These are phyloP conservation scores for Brachyhypopomus gauderio DNA, from an alignment of 2,113 vertebrate genomes.

Conservation along the genomic window DNA sequence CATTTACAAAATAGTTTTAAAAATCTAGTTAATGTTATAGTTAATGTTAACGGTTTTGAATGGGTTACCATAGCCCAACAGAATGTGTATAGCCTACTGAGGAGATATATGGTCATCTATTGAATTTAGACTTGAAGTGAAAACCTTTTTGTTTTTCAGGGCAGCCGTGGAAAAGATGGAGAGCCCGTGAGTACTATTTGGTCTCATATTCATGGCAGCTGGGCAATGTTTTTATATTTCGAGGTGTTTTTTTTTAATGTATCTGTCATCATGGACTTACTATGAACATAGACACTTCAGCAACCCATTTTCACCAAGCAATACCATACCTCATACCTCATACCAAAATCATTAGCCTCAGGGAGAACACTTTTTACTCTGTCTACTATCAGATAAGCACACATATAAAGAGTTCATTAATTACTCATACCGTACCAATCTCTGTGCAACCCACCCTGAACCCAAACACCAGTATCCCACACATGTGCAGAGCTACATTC, in stretches of 20 bases:
- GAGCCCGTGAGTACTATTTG: conserved; percentile 64
- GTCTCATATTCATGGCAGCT: neutral
- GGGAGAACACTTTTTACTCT: neutral
- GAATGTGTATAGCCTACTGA: no score
- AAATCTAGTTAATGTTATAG: no score
- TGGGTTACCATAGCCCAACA: no score
- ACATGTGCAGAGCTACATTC: conserved; percentile 18
- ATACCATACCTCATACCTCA: neutral
- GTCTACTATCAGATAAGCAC: neutral
- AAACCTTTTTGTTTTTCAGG: conserved; percentile 65
- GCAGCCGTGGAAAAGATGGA: conserved; percentile 71
- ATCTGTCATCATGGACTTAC: neutral
- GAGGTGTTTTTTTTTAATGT: neutral
- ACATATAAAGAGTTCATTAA: neutral
- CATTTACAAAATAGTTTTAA: no score
- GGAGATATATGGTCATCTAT: neutral
- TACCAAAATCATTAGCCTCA: neutral
- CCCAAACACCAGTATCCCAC: conserved; percentile 8
- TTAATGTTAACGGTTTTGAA: no score
- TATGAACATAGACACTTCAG: neutral
- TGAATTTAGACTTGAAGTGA: neutral
- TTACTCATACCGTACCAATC: neutral
- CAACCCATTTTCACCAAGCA: neutral
- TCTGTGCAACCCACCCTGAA: neutral
- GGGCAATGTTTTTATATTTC: neutral